Evolutionary conservation across 2,113 vertebrate species (phyloP).

Genomic region (Sinocyclocheilus rhinocerous): DNA sequence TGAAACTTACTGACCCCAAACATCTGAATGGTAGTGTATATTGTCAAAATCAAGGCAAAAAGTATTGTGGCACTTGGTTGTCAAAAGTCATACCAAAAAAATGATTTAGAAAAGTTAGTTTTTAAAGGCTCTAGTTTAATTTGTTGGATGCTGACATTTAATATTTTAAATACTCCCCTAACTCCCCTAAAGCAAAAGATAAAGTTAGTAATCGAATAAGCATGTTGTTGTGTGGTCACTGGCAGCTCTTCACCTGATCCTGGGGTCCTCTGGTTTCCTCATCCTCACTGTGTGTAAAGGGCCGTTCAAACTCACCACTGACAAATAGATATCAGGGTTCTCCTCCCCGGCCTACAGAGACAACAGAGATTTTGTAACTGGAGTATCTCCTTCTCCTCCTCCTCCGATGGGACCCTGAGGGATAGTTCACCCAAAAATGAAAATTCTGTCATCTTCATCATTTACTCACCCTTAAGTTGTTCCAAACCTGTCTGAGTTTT

Average conservation of each 20-base stretch:
- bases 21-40: neutral
- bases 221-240: neutral
- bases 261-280: constrained; percentile 89
- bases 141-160: neutral
- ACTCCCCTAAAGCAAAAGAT: neutral
- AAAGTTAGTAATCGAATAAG: neutral
- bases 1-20: too few relatives aligned
- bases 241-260: constrained; percentile 84
- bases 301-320: constrained; percentile 91
- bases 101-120: neutral
- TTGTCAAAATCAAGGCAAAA: neutral
- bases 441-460: too few relatives aligned
- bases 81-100: neutral
- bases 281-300: constrained; percentile 92
- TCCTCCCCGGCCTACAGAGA: constrained; percentile 85
- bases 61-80: neutral
- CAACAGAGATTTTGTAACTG: neutral
- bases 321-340: constrained; percentile 89
- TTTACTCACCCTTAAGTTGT: too few relatives aligned
- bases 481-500: too few relatives aligned
- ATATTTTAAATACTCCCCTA: neutral
- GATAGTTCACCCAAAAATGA: neutral
- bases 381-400: too few relatives aligned
- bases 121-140: neutral
- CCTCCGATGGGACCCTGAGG: too few relatives aligned